Evolutionary conservation across 2,888 invertebrate species (phyloP), one percentile per base, ranked within the genome.

Genomic region (Eupithecia pulchellata): DNA sequence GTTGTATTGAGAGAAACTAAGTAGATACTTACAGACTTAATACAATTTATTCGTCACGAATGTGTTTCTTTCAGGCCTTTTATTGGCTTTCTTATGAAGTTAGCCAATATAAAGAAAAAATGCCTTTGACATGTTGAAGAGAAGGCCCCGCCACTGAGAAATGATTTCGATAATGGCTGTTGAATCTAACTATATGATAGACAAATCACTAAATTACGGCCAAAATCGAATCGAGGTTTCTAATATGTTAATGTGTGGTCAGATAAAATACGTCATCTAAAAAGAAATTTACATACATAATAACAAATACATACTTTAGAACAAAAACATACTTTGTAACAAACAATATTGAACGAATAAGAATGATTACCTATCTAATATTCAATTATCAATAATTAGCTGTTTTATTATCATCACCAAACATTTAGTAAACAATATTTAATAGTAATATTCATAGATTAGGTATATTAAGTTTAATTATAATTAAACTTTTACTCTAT

Each of bases 41-140:
- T 79, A 72, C 73, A 78, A 79, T 83, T 81, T 78, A 69, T 69
- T 36, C 69, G 30, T 47, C 27, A 25, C 64, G 25, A 73, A 30
- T 67, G 69, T 69, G 58, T 66, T 69, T 64, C 69, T 72, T 69
- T 34, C 52, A 57, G 64, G 30, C 9, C 36, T 64, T 69, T 73
- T 73, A 73, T 73, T 73, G 47, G 67, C 42, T 69, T 69, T 69
- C 61, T 64, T 67, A 65, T 57, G 55, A 64, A 58, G 68, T 67
- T 68, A 60, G 52, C 20, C 25, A 20, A 32, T 34, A 36, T 60
- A 29, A 34, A 68, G 25, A 42, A 64, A n/a, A 58, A 58, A 30
- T 57, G 42, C 64, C 17, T 58, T 47, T 63, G 58, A 58, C 36
- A 47, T 58, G 58, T 60, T 25, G 52, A 52, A 25, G 25, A 47